Percentiles rank a stretch among this genome's conserved stretches.
Evolutionary conservation across 1,140 invertebrate genomes (phyloP).

Genomic region (Cecropterus lyciades): DNA sequence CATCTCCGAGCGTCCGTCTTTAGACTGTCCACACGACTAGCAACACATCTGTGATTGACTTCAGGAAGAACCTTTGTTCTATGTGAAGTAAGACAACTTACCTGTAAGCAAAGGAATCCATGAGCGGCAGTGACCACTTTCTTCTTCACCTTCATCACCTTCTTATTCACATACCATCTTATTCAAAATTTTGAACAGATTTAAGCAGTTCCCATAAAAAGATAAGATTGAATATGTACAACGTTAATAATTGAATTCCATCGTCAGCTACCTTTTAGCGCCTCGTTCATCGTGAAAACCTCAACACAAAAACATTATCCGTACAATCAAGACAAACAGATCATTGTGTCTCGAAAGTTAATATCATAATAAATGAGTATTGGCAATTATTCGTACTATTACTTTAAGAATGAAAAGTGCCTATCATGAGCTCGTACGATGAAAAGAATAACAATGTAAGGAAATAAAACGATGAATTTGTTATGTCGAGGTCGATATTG

Average conservation of each 20-base stretch:
- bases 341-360: background rate
- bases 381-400: background rate
- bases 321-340: slow-evolving; percentile 6
- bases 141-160: too few relatives aligned
- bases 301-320: slow-evolving; percentile 8
- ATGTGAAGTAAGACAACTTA: too few relatives aligned
- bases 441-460: background rate
- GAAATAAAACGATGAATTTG: slow-evolving; percentile 2
- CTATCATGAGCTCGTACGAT: slow-evolving; percentile 1
- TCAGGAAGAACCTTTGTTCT: too few relatives aligned
- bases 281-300: background rate
- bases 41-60: too few relatives aligned
- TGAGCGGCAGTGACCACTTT: too few relatives aligned
- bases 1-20: too few relatives aligned
- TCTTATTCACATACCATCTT: too few relatives aligned
- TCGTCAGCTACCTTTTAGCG: background rate
- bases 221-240: background rate
- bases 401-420: slow-evolving; percentile 11
- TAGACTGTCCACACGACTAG: too few relatives aligned
- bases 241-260: background rate
- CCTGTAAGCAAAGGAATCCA: too few relatives aligned
- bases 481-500: background rate
- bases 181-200: background rate
- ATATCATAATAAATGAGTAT: slow-evolving; percentile 7
- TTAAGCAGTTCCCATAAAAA: background rate